Evolutionary conservation across 1,140 invertebrate species (phyloP).

Genomic region (Procambarus clarkii): DNA sequence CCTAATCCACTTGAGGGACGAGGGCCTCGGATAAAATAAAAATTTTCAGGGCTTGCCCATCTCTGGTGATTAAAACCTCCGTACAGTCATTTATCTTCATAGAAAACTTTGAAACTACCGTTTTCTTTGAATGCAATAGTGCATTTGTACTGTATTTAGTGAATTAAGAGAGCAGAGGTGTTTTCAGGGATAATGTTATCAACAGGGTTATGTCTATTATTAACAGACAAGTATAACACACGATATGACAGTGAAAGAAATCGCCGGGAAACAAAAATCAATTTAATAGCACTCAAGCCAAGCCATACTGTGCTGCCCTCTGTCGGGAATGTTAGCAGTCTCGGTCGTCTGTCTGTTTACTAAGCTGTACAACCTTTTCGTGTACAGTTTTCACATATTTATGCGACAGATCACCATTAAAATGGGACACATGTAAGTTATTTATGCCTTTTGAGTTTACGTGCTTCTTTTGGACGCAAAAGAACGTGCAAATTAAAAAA

Average conservation of each 20-base stretch:
- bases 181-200: neutral
- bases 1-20: too few relatives aligned
- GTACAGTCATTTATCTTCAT: neutral
- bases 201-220: neutral
- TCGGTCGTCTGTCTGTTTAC: constrained; percentile 33
- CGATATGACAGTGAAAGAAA: neutral
- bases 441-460: neutral
- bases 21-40: too few relatives aligned
- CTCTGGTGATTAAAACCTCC: too few relatives aligned
- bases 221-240: neutral
- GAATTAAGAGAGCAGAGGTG: neutral
- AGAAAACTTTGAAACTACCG: neutral
- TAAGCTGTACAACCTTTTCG: neutral
- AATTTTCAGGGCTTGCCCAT: too few relatives aligned
- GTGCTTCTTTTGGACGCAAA: neutral
- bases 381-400: constrained; percentile 12
- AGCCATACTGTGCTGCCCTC: constrained; percentile 22
- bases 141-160: neutral
- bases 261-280: neutral
- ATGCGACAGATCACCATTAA: neutral
- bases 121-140: neutral
- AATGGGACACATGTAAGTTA: constrained; percentile 8
- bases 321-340: neutral
- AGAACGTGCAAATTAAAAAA: neutral
- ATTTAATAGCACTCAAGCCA: constrained; percentile 13